Conservation (phyloP, 2,888 invertebrate genomes). For the Netelia virgata region DNA sequence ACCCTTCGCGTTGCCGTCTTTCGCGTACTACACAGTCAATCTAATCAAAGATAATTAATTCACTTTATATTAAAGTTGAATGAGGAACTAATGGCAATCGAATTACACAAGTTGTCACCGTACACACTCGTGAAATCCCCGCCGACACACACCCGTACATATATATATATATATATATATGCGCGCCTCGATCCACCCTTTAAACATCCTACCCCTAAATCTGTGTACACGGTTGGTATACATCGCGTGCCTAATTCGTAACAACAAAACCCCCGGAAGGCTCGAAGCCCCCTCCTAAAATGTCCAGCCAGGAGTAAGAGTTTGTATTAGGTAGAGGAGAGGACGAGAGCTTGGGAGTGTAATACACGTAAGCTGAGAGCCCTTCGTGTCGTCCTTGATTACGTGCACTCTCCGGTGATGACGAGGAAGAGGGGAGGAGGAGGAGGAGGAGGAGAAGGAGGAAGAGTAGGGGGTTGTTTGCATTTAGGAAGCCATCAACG, state of each 20-base stretch:
- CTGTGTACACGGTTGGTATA: slow-evolving; percentile 29
- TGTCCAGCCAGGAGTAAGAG: slow-evolving; percentile 43
- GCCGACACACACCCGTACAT: not conserved
- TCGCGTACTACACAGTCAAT: not conserved
- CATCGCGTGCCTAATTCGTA: slow-evolving; percentile 57
- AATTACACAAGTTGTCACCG: slow-evolving; percentile 30
- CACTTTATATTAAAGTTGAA: slow-evolving; percentile 38
- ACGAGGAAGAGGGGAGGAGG: slow-evolving; percentile 59
- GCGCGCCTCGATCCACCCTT: slow-evolving; percentile 30
- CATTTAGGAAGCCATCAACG: slow-evolving; percentile 84
- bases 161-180: slow-evolving; percentile 22
- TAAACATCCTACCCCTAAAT: slow-evolving; percentile 8
- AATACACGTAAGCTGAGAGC: slow-evolving; percentile 38
- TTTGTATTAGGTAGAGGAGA: slow-evolving; percentile 10
- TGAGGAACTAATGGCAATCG: slow-evolving; percentile 37
- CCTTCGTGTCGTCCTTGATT: slow-evolving; percentile 79
- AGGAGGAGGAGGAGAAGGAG: slow-evolving; percentile 40
- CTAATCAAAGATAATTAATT: slow-evolving; percentile 31
- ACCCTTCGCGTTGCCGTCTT: not conserved
- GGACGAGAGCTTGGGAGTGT: not conserved
- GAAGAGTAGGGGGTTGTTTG: slow-evolving; percentile 79
- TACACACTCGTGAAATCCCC: not conserved
- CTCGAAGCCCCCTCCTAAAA: slow-evolving; percentile 10
- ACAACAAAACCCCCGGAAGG: slow-evolving; percentile 48
- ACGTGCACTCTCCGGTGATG: slow-evolving; percentile 65